Evolutionary conservation across 2,888 invertebrate genomes (phyloP).

Genomic region (Melanostoma scalare): DNA sequence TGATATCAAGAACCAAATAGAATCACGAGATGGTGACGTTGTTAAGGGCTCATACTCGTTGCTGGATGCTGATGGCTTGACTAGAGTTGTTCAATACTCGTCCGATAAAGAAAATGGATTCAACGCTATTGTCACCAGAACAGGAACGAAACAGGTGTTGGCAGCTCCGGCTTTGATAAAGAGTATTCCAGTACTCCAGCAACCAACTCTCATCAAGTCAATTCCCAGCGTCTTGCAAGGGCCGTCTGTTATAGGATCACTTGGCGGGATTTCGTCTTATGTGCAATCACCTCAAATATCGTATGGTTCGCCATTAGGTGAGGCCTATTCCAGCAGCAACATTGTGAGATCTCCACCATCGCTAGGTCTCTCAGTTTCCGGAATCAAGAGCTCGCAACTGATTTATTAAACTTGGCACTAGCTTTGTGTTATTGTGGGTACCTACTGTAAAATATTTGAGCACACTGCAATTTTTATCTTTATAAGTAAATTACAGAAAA

Average conservation of each 20-base stretch:
- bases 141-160: constrained; percentile 39
- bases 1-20: constrained; percentile 81
- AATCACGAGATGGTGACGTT: constrained; percentile 81
- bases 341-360: constrained; percentile 40
- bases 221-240: constrained; percentile 24
- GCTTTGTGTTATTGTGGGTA: too few species aligned
- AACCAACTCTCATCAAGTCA: constrained; percentile 21
- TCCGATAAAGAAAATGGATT: constrained; percentile 58
- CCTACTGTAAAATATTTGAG: too few species aligned
- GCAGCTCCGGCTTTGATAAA: constrained; percentile 39
- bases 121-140: constrained; percentile 50
- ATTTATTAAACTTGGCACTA: not conserved
- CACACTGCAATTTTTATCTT: too few species aligned
- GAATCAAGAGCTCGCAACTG: constrained; percentile 18
- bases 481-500: too few species aligned
- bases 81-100: constrained; percentile 22
- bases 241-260: not conserved
- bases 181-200: constrained; percentile 19
- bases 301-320: constrained; percentile 27
- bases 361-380: constrained; percentile 25
- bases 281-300: constrained; percentile 34
- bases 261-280: constrained; percentile 9
- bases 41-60: constrained; percentile 82
- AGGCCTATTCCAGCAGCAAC: constrained; percentile 51
- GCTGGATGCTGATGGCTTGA: constrained; percentile 79